Evolutionary conservation across 1,140 invertebrate species (phyloP).

Genomic region (Neotoxoptera formosana): DNA sequence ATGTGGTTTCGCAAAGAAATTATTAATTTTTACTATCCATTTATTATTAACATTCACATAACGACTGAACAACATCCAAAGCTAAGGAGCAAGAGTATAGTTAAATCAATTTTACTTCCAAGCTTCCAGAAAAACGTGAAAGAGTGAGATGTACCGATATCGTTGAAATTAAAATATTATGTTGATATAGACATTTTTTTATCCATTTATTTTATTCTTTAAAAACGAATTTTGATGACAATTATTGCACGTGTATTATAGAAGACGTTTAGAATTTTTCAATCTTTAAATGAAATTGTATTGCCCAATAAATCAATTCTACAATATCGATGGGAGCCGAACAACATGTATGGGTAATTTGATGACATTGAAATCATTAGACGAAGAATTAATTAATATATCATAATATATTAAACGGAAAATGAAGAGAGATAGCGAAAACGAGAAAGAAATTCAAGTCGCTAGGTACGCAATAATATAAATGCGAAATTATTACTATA

Average conservation of each 20-base stretch:
- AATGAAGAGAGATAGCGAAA: neutral
- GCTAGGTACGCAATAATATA: no score
- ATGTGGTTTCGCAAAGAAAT: no score
- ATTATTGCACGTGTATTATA: no score
- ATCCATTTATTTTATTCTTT: neutral
- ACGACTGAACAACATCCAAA: no score
- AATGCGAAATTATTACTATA: neutral
- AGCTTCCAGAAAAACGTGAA: no score
- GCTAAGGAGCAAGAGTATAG: no score
- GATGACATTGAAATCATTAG: neutral
- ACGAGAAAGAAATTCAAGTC: neutral
- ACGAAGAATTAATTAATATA: neutral
- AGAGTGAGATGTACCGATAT: neutral
- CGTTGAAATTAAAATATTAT: neutral
- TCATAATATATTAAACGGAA: neutral
- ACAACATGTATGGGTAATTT: neutral
- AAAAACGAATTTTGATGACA: no score
- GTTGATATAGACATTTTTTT: neutral
- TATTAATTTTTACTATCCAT: no score
- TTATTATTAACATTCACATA: no score
- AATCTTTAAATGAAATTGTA: neutral
- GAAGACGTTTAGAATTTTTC: neutral
- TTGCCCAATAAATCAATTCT: neutral
- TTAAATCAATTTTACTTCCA: no score
- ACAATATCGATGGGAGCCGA: neutral